Evolutionary conservation across 1,140 invertebrate genomes (phyloP).

Genomic region (Cydia amplana): DNA sequence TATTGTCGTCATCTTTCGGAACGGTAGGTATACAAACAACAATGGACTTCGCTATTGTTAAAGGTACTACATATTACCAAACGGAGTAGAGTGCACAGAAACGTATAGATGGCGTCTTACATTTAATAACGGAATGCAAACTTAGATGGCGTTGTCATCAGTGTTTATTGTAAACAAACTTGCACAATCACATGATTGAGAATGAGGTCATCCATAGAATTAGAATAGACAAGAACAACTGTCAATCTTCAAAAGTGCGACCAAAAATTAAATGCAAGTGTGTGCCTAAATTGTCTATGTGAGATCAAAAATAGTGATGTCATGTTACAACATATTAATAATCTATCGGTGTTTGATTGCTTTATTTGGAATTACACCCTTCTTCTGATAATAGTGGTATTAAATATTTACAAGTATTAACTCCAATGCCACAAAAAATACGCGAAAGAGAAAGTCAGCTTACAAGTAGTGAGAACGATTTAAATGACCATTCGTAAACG

Average conservation of each 20-base stretch:
- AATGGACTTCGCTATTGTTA: neutral
- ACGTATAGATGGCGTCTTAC: neutral
- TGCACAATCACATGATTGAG: conserved; percentile 5
- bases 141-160: neutral
- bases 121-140: neutral
- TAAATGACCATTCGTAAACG: neutral
- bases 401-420: too few species aligned
- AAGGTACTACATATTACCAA: neutral
- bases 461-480: neutral
- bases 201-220: neutral
- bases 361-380: too few species aligned
- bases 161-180: conserved; percentile 3
- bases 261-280: too few species aligned
- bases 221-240: too few species aligned
- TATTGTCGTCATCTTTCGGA: neutral
- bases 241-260: too few species aligned
- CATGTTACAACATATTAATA: too few species aligned
- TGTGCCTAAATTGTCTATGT: too few species aligned
- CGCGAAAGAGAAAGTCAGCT: neutral
- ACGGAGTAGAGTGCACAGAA: neutral
- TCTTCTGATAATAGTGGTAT: too few species aligned
- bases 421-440: neutral
- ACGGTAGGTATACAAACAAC: neutral
- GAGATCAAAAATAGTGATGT: too few species aligned
- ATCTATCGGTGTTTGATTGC: too few species aligned